These are phyloP conservation scores for Harpagifer antarcticus DNA, from an alignment of 2,797 vertebrate species.

Conservation along the genomic window DNA sequence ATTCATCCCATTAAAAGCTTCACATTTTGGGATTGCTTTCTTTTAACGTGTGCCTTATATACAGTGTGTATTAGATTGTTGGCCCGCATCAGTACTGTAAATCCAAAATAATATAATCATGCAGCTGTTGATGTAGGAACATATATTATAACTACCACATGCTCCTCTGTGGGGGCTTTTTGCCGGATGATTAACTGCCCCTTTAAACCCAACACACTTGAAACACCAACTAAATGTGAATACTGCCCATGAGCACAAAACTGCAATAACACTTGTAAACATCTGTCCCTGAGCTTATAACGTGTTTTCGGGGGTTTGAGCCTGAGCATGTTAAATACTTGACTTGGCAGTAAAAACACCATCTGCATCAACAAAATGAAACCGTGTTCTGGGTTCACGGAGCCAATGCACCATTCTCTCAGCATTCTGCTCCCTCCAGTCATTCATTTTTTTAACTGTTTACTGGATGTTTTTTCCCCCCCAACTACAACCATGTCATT, in stretches of 20 bases:
- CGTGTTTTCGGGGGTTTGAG: conserved; percentile 22
- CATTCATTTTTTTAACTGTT: no score
- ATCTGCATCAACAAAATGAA: conserved; percentile 20
- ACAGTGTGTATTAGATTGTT: conserved; percentile 12
- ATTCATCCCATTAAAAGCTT: conserved; percentile 10
- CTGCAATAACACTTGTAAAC: conserved; percentile 35
- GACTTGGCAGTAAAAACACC: conserved; percentile 17
- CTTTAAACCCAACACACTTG: conserved; percentile 27
- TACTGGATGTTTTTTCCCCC: no score
- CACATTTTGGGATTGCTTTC: not conserved
- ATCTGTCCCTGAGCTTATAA: conserved; percentile 22
- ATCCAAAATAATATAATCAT: not conserved
- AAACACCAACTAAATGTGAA: conserved; percentile 22
- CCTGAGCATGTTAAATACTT: conserved; percentile 26
- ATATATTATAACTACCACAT: conserved; percentile 1
- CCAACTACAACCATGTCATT: no score
- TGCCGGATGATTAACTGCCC: conserved; percentile 26
- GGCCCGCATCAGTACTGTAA: not conserved
- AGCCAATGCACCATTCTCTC: not conserved
- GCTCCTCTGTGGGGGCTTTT: conserved; percentile 7
- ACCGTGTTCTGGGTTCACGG: conserved; percentile 5
- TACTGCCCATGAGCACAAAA: conserved; percentile 10
- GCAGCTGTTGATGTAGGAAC: not conserved
- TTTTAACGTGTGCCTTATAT: not conserved
- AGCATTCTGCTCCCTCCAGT: not conserved